Percentiles rank a stretch among this genome's conserved stretches.
Evolutionary conservation across 2,888 invertebrate species (phyloP).

Genomic region (Melanotus villosus): DNA sequence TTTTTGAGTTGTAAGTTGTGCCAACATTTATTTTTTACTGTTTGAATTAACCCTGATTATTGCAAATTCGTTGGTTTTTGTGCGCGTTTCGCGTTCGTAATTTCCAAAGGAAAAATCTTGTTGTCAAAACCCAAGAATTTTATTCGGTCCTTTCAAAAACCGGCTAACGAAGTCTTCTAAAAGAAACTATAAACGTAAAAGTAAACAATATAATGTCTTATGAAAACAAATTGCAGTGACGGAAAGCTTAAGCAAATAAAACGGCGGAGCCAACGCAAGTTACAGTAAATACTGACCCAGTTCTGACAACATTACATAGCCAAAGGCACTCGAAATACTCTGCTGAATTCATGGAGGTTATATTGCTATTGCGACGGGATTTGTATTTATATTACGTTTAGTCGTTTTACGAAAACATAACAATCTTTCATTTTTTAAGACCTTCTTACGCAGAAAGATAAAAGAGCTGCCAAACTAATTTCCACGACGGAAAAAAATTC

Average conservation of each 20-base stretch:
- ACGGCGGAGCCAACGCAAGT: constrained; percentile 30
- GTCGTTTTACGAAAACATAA: background rate
- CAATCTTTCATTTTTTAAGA: constrained; percentile 2
- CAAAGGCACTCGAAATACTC: constrained; percentile 33
- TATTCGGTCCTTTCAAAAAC: background rate
- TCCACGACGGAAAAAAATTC: too few relatives aligned
- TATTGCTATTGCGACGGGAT: constrained; percentile 30
- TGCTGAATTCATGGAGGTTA: constrained; percentile 21
- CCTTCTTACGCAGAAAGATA: background rate
- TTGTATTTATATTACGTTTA: constrained; percentile 27
- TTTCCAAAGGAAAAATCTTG: too few relatives aligned
- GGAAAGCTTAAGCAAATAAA: constrained; percentile 39
- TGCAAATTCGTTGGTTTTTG: too few relatives aligned
- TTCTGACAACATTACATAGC: constrained; percentile 39
- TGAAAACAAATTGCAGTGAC: constrained; percentile 42
- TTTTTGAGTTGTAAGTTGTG: too few relatives aligned
- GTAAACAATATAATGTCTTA: constrained; percentile 39
- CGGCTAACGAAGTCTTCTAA: constrained; percentile 19
- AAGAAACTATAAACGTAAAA: constrained; percentile 34
- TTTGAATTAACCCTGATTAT: too few relatives aligned
- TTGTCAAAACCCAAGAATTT: background rate
- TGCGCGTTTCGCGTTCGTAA: too few relatives aligned
- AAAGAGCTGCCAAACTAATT: background rate
- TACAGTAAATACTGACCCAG: constrained; percentile 41
- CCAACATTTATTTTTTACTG: too few relatives aligned